phyloP scores from a whole-genome alignment of 1,140 invertebrate species.

The Camponotus pennsylvanicus region DNA sequence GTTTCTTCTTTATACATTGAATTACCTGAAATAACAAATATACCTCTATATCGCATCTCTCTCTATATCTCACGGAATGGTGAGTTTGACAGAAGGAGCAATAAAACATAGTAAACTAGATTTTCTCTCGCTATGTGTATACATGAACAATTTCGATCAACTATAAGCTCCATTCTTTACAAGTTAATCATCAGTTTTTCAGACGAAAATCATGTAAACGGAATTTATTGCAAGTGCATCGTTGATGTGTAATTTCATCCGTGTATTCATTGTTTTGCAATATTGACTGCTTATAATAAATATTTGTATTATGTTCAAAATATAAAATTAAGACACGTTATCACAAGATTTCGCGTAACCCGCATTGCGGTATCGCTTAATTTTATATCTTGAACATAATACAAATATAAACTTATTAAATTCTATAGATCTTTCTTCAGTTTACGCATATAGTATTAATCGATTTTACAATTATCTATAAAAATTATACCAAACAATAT shows the following conservation, averaged over 20 bases:
- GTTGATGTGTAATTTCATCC: not conserved
- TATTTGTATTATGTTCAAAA: slow-evolving; percentile 3
- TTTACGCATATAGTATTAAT: not conserved
- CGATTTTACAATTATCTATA: not conserved
- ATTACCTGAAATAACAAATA: slow-evolving; percentile 29
- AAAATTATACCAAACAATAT: slow-evolving; percentile 3
- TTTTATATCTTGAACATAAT: not conserved
- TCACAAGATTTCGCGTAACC: not conserved
- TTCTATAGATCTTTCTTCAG: not conserved
- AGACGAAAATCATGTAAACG: not conserved
- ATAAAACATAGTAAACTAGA: not conserved
- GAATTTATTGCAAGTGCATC: not conserved
- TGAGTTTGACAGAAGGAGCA: slow-evolving; percentile 13
- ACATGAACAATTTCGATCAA: not conserved
- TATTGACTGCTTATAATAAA: not conserved
- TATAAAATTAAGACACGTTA: not conserved
- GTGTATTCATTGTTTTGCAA: not conserved
- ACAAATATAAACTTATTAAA: not conserved
- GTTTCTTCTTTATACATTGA: not conserved
- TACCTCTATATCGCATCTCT: not conserved
- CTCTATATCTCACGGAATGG: slow-evolving; percentile 17
- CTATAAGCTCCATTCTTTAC: not conserved
- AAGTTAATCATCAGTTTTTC: not conserved
- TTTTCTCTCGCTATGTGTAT: not conserved
- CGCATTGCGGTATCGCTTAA: too few relatives aligned